Percentiles rank a stretch among this genome's conserved stretches.
Conservation (phyloP, 2,113 vertebrate genomes). For the Python bivittatus region DNA sequence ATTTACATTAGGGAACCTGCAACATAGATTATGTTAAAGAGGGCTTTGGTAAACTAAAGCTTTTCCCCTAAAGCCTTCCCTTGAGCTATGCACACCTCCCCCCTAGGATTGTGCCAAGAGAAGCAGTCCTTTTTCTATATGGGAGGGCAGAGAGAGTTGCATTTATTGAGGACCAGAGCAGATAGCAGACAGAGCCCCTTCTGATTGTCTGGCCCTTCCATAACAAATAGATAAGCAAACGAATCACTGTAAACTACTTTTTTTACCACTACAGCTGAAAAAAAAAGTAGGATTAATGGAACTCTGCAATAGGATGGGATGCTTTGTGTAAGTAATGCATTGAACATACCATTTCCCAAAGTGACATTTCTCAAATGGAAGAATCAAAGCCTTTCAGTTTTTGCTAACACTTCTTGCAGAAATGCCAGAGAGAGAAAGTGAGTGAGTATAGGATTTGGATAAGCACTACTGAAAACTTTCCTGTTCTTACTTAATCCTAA, state of each 20-base stretch:
- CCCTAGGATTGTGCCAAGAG: neutral
- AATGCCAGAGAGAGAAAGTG: too few relatives aligned
- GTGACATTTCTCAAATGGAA: neutral
- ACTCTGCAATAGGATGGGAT: neutral
- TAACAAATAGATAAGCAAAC: neutral
- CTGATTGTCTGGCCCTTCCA: neutral
- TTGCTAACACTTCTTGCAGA: too few relatives aligned
- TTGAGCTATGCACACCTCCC: neutral
- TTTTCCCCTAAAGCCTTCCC: neutral
- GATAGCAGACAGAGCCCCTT: neutral
- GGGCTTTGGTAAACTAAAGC: neutral
- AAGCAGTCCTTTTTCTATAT: neutral
- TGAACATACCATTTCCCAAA: neutral
- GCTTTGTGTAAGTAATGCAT: neutral
- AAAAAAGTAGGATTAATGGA: neutral
- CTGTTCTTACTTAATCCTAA: neutral
- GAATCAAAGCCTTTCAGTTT: too few relatives aligned
- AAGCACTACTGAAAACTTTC: too few relatives aligned
- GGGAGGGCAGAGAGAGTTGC: neutral
- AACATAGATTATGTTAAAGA: neutral
- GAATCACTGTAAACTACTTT: neutral
- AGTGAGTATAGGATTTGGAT: too few relatives aligned
- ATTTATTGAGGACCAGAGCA: neutral
- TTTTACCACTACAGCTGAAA: neutral
- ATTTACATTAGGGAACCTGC: neutral